Evolutionary conservation across 1,140 invertebrate species (phyloP).

Genomic region (Drosophila orena): DNA sequence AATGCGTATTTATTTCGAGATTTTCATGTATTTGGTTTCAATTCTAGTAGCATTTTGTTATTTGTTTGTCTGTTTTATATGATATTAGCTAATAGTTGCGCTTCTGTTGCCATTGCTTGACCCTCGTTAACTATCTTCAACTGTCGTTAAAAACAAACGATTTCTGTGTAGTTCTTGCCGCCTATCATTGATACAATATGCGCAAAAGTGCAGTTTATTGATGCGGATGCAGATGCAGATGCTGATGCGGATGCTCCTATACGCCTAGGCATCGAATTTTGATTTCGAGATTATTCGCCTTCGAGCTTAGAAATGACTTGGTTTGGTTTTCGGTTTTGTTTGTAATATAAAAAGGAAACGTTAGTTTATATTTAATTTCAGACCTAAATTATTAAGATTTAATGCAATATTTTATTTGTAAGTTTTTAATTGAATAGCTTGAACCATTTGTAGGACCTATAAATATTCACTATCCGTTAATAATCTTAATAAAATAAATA

Average conservation of each 20-base stretch:
- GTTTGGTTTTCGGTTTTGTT: slow-evolving; percentile 47
- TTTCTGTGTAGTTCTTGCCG: slow-evolving; percentile 54
- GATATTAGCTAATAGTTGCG: slow-evolving; percentile 82
- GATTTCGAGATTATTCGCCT: slow-evolving; percentile 63
- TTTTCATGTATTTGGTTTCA: slow-evolving; percentile 75
- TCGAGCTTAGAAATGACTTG: slow-evolving; percentile 50
- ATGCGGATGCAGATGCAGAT: slow-evolving; percentile 66
- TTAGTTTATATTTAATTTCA: slow-evolving; percentile 63
- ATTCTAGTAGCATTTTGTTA: slow-evolving; percentile 83
- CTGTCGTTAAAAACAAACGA: slow-evolving; percentile 63
- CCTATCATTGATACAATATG: slow-evolving; percentile 69
- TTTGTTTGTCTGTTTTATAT: slow-evolving; percentile 74
- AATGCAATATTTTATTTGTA: slow-evolving; percentile 74
- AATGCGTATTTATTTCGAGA: slow-evolving; percentile 82
- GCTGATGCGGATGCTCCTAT: slow-evolving; percentile 57
- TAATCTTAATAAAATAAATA: slow-evolving; percentile 83
- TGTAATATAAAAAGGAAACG: slow-evolving; percentile 78
- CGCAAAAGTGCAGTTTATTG: slow-evolving; percentile 59
- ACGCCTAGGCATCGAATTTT: slow-evolving; percentile 62
- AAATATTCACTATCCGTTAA: slow-evolving; percentile 73
- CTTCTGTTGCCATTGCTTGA: slow-evolving; percentile 50
- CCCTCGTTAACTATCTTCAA: slow-evolving; percentile 37
- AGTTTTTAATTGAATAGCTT: slow-evolving; percentile 81
- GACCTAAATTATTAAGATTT: slow-evolving; percentile 78
- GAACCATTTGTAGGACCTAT: slow-evolving; percentile 73